Conservation (phyloP, 2,888 invertebrate genomes). For the Ochlodes sylvanus region DNA sequence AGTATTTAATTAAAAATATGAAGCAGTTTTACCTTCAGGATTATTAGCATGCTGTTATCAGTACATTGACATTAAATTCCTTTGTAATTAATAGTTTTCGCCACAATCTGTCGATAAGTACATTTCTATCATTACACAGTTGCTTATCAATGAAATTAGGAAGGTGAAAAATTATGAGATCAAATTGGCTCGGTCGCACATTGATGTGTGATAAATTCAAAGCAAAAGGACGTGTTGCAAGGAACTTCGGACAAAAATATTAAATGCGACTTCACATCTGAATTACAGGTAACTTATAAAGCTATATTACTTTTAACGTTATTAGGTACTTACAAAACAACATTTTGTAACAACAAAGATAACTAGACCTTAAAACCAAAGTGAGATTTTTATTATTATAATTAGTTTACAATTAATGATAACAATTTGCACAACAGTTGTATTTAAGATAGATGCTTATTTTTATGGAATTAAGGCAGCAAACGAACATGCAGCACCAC, state of each 20-base stretch:
- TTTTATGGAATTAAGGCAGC: too few relatives aligned
- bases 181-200: constrained; percentile 45
- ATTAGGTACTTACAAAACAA: too few relatives aligned
- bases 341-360: too few relatives aligned
- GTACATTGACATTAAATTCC: constrained; percentile 30
- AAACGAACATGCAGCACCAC: too few relatives aligned
- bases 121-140: background rate
- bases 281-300: background rate
- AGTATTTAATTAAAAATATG: background rate
- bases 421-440: too few relatives aligned
- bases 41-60: constrained; percentile 34
- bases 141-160: constrained; percentile 11
- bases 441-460: too few relatives aligned
- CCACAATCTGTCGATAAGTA: constrained; percentile 7
- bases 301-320: too few relatives aligned
- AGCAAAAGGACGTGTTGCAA: constrained; percentile 55
- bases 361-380: too few relatives aligned
- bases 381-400: too few relatives aligned
- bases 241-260: background rate
- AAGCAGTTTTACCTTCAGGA: constrained; percentile 41
- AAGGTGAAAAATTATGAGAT: constrained; percentile 13
- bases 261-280: background rate
- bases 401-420: too few relatives aligned
- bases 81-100: constrained; percentile 6
- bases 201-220: constrained; percentile 53